phyloP scores from a whole-genome alignment of 2,797 vertebrate genomes.

The Nannoperca australis region DNA sequence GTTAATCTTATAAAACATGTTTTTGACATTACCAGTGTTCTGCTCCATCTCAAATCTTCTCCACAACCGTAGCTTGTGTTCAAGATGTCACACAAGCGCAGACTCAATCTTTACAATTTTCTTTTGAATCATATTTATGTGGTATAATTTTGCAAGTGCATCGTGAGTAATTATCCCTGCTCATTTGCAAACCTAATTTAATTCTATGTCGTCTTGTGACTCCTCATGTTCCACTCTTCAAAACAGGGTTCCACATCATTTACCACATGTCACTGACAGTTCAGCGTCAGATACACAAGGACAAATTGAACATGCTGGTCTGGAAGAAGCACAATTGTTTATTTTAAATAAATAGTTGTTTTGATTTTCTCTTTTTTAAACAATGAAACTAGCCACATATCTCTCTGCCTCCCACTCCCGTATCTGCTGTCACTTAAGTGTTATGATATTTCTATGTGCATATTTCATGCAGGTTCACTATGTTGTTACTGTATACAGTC shows the following conservation, averaged over 20 bases:
- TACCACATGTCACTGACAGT: slow-evolving; percentile 66
- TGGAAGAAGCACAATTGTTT: slow-evolving; percentile 79
- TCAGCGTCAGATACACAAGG: slow-evolving; percentile 73
- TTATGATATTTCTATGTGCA: slow-evolving; percentile 86
- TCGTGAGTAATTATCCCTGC: slow-evolving; percentile 48
- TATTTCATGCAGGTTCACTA: slow-evolving; percentile 86
- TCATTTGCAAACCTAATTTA: slow-evolving; percentile 43
- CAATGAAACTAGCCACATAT: slow-evolving; percentile 83
- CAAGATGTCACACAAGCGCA: slow-evolving; percentile 29
- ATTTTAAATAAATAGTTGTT: slow-evolving; percentile 85
- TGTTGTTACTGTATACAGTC: slow-evolving; percentile 92
- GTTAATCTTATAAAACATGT: slow-evolving; percentile 38
- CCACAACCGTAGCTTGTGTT: slow-evolving; percentile 18
- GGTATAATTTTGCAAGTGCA: slow-evolving; percentile 44
- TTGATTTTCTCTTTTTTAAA: slow-evolving; percentile 73
- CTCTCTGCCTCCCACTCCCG: slow-evolving; percentile 84
- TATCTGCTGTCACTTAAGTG: slow-evolving; percentile 89
- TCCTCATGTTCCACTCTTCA: slow-evolving; percentile 65
- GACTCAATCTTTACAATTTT: slow-evolving; percentile 20
- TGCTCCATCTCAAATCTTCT: slow-evolving; percentile 37
- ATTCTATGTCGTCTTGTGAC: slow-evolving; percentile 42
- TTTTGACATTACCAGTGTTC: slow-evolving; percentile 35
- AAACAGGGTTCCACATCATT: slow-evolving; percentile 65
- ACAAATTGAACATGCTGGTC: slow-evolving; percentile 75
- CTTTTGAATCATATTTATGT: slow-evolving; percentile 45